phyloP scores from a whole-genome alignment of 2,113 vertebrate genomes.

The Casuarius casuarius region DNA sequence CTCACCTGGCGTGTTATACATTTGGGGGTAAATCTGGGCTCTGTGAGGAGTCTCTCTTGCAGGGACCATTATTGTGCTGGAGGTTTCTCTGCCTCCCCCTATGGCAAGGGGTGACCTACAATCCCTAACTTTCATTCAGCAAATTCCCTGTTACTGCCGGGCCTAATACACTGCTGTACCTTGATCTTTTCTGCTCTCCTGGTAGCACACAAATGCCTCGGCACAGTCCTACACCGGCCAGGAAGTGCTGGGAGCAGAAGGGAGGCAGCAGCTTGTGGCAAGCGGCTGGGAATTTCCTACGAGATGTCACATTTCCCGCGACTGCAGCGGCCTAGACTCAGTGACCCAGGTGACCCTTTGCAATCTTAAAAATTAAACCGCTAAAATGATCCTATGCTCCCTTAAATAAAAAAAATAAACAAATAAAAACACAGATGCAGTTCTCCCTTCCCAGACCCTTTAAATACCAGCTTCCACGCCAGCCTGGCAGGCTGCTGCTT shows the following conservation, averaged over 20 bases:
- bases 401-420: neutral
- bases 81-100: neutral
- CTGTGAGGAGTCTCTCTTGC: neutral
- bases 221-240: too few species aligned
- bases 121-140: neutral
- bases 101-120: neutral
- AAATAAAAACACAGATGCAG: neutral
- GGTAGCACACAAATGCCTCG: accelerated
- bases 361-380: neutral
- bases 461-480: neutral
- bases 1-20: neutral
- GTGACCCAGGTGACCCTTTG: accelerated
- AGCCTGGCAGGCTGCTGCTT: neutral
- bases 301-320: neutral
- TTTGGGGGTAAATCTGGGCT: neutral
- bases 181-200: neutral
- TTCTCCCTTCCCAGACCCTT: neutral
- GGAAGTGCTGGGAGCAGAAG: neutral
- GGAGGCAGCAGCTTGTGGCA: neutral
- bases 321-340: neutral
- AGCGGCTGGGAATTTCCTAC: neutral
- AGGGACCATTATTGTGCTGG: neutral
- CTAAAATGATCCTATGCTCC: neutral
- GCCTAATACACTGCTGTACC: accelerated
- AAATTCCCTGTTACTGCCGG: neutral